A percentile compares a stretch with the other conserved stretches of the same genome.
These are phyloP conservation scores for Tamandua tetradactyla DNA, from an alignment of 2,797 vertebrate genomes.

Conservation along the genomic window DNA sequence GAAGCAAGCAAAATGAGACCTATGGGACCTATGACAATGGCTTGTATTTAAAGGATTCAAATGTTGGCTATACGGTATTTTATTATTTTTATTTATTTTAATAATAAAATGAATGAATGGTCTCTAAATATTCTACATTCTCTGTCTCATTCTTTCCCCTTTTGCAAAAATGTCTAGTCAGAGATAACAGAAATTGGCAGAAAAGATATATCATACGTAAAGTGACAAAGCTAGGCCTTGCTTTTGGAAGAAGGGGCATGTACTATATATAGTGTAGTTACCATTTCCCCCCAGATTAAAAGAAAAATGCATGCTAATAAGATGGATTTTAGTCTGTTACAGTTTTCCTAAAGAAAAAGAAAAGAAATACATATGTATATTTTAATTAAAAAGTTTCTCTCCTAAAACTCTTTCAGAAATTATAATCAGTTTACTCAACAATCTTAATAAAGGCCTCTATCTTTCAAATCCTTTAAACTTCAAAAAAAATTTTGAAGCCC, in stretches of 20 bases:
- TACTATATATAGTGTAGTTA: neutral
- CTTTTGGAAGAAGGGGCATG: neutral
- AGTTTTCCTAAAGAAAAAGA: neutral
- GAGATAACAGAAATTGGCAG: neutral
- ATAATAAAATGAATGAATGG: neutral
- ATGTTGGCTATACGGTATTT: neutral
- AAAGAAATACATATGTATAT: neutral
- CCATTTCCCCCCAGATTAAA: neutral
- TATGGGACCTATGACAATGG: neutral
- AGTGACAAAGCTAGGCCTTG: neutral
- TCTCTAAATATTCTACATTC: neutral
- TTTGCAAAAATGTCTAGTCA: neutral
- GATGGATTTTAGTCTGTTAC: too few relatives aligned
- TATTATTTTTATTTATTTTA: conserved; percentile 25
- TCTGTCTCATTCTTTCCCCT: neutral
- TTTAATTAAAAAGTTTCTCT: neutral
- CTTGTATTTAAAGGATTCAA: neutral
- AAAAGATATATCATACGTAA: neutral
- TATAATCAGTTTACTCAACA: neutral
- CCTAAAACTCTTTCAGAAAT: neutral
- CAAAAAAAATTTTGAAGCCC: neutral
- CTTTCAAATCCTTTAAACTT: neutral
- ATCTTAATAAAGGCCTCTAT: neutral
- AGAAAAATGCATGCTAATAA: neutral
- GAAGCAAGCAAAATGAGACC: neutral